phyloP scores from a whole-genome alignment of 1,140 invertebrate species.

The Hermetia illucens region DNA sequence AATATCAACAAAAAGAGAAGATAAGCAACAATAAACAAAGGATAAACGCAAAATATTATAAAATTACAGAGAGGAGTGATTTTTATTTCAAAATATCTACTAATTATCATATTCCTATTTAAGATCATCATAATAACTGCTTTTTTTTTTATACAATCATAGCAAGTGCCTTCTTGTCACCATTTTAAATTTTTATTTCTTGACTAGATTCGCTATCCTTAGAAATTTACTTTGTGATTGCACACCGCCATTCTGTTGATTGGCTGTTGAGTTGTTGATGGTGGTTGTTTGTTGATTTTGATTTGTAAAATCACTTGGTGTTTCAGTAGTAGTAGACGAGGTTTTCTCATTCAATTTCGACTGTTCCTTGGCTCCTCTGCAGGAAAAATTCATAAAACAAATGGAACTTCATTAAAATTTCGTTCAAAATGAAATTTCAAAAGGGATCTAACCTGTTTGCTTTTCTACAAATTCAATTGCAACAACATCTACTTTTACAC shows the following conservation, averaged over 20 bases:
- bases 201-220: background rate
- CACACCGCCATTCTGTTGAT: background rate
- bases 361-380: background rate
- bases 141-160: background rate
- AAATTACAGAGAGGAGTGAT: no score
- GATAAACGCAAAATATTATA: no score
- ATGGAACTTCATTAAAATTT: background rate
- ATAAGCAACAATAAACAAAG: no score
- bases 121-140: background rate
- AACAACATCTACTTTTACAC: no score
- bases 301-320: no score
- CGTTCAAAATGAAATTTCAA: no score
- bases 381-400: background rate
- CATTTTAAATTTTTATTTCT: no score
- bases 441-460: no score
- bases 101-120: no score
- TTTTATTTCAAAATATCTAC: no score
- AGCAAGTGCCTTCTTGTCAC: background rate
- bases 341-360: background rate
- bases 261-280: background rate
- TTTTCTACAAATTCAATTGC: no score
- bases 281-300: background rate
- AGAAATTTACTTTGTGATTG: background rate
- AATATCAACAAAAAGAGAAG: no score
- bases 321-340: background rate